Base-by-base conservation (phyloP, 2,113 vertebrate genomes). In the Mobula birostris region DNA sequence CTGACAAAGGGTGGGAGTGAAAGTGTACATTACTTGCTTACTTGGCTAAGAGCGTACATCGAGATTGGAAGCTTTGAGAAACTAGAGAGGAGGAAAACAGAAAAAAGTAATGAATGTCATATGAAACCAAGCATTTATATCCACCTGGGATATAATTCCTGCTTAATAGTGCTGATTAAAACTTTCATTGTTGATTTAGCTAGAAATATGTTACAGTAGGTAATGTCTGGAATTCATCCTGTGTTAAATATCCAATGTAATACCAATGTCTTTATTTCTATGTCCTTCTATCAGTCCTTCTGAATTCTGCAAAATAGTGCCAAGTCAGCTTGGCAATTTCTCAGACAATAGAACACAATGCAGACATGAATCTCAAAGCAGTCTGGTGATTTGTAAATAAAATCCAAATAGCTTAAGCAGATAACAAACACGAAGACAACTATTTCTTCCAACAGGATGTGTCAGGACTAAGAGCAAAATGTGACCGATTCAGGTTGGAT, bases 181-280 rank as follows among this genome's bases (percentile, higher is more conserved):
- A 83, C 36, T 83, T 56, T 83, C 80, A 83, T 48, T 40, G 24
- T 79, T 15, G 77, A 83, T 83, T 56, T 56, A 56, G 40, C 6
- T 40, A 19, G 79, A 82, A 82, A 82, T 82, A 82, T 82, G 79
- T 82, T 82, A 82, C 79, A 82, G 79, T 82, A 19, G 79, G 79
- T 82, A 82, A 82, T 82, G 79, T 82, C 77, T 79, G 77, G 77
- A 79, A 9, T 79, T 79, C 40, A 83, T 83, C 80, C 80, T 83
- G 80, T 79, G n/a, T 24, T 83, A 83, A 48, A 83, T 83, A 56
- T 83, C 80, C 80, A 83, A 17, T 36, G 48, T 56, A 56, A 21
- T 56, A 56, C 15, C 6, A 15, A 83, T 36, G 17, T 56, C 19
- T 83, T 40, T 48, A 83, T 83, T 83, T 83, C 80, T 19, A 21